Evolutionary conservation across 1,140 invertebrate genomes (phyloP), one percentile per base, ranked within the genome.

Genomic region (Hyles euphorbiae): DNA sequence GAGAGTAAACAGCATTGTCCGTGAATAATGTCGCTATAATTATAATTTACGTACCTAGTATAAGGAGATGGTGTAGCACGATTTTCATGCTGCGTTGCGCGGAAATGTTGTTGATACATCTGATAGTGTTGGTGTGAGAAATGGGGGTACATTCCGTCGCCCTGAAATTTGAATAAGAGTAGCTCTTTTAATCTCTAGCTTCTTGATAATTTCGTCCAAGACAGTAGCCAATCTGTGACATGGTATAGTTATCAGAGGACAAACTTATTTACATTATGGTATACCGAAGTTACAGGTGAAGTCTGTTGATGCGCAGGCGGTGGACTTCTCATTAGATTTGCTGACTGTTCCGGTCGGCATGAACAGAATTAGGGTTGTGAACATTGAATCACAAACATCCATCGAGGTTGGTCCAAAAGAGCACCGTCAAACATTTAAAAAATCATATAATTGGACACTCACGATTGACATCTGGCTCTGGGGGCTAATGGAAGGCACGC

Each of bases 231-330:
- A 40, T 40, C 36, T 40, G 36, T 40, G 8, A 8, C 36, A 5
- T 40, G 36, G 8, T 40, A 5, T 40, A 34, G 10, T 34, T 11
- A 52, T 36, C 8, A 33, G 11, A 36, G 36, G 22, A 6, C 33
- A 34, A 34, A 52, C 63, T 62, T 68, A 65, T 74, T 83, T 84
- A 87, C 71, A 78, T 81, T 78, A 58, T 76, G 68, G 65, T 83
- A 91, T 92, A 95, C 94, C 94, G 94, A 93, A 83, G 93, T 93
- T 87, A 93, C 91, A 68, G 93, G 93, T 83, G 94, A 94, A 88
- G 91, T 92, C 84, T 95, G 94, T 91, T 94, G 94, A 87, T 95
- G 94, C 66, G 95, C 94, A 70, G 94, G 94, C 75, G 94, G 94
- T 69, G 94, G 94, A 87, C 93, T 94, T 89, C 93, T 92, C 64